These are phyloP conservation scores for Manis crassicaudata DNA, from an alignment of 2,797 vertebrate species.

Conservation along the genomic window DNA sequence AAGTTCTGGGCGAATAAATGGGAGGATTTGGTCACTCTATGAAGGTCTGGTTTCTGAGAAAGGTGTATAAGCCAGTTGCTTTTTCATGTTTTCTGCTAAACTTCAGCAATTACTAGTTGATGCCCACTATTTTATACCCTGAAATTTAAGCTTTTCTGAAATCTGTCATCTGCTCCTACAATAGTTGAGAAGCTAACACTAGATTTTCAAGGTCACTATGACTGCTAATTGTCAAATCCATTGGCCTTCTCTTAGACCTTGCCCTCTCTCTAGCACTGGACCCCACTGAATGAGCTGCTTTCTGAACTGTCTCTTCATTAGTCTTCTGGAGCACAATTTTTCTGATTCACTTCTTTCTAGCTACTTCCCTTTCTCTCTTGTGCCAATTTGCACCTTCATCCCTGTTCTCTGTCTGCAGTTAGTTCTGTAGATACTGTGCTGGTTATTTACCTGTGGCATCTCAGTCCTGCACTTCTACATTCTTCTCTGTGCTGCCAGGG, in stretches of 20 bases:
- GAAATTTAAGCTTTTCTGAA: not conserved
- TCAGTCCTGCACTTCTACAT: not conserved
- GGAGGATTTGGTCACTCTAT: not conserved
- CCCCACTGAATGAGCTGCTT: not conserved
- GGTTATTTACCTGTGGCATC: not conserved
- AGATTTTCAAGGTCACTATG: not conserved
- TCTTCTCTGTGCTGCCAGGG: not conserved
- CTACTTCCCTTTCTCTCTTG: not conserved
- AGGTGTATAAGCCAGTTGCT: not conserved
- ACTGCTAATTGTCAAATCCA: not conserved
- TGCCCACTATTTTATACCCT: not conserved
- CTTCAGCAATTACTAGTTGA: not conserved
- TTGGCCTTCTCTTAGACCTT: not conserved
- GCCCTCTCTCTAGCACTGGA: not conserved
- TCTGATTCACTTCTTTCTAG: not conserved
- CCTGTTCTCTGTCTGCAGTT: not conserved
- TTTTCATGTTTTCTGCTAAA: not conserved
- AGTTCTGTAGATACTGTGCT: not conserved
- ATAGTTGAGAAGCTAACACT: not conserved
- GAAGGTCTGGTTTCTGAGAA: not conserved
- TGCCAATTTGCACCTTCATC: not conserved
- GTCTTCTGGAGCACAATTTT: not conserved
- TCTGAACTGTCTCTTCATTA: not conserved
- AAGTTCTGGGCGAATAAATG: not conserved
- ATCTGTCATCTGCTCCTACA: not conserved